Percentiles rank a stretch among this genome's conserved stretches.
Evolutionary conservation across 1,140 invertebrate genomes (phyloP).

Genomic region (Hetaerina americana): DNA sequence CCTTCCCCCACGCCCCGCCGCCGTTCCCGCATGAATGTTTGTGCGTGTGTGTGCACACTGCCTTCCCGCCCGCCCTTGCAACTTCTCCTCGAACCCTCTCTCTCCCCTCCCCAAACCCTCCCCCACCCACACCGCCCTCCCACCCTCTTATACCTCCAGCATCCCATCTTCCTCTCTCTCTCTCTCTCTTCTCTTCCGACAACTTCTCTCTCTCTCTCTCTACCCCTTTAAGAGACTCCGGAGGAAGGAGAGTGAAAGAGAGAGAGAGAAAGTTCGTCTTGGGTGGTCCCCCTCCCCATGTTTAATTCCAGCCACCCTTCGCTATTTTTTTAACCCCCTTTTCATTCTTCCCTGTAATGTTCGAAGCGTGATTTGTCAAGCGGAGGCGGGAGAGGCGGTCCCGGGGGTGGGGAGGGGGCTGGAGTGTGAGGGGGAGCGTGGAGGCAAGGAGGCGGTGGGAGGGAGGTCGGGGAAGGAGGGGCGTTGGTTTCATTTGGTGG

Average conservation of each 20-base stretch:
- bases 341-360: background rate
- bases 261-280: too few species aligned
- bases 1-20: too few species aligned
- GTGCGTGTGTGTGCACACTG: too few species aligned
- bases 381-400: background rate
- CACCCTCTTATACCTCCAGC: background rate
- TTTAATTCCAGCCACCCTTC: background rate
- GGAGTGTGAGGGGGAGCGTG: background rate
- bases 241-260: too few species aligned
- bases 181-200: conserved; percentile 10
- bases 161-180: conserved; percentile 16
- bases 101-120: background rate
- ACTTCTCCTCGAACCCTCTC: conserved; percentile 26
- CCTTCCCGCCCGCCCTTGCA: too few species aligned
- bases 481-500: too few species aligned
- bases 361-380: background rate
- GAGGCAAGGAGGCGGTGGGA: background rate
- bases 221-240: too few species aligned
- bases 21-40: too few species aligned
- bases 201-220: conserved; percentile 13
- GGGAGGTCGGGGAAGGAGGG: background rate
- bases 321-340: background rate
- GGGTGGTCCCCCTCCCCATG: conserved; percentile 10
- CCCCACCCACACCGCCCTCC: background rate
- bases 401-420: background rate